Base-by-base conservation (phyloP, 2,797 vertebrate genomes). In the Eulemur albifrons region DNA sequence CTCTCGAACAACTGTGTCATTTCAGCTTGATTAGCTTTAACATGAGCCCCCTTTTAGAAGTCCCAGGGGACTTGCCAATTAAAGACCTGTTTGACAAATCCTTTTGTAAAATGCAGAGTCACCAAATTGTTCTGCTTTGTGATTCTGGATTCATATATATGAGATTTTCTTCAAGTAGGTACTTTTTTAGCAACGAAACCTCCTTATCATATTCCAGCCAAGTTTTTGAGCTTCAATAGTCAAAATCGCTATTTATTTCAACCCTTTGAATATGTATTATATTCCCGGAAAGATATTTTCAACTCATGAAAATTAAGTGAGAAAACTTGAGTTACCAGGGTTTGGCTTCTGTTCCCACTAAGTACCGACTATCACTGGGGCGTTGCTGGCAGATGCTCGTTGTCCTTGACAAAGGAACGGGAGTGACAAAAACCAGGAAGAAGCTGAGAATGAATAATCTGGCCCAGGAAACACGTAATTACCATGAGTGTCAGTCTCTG, bases 401-500 rank as follows among this genome's bases (percentile, higher is more conserved):
- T 97, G 97, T 97, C 98, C 96, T 97, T 96, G 97, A 94, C 93
- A 88, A 96, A 97, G 97, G 94, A 40, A 89, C 40, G 1, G 75
- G 88, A 95, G 91, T 70, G 95, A 96, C 92, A 75, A 97, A 95
- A 96, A 30, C 83, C 88, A 91, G 90, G 63, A 89, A 96, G 97
- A 96, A 43, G 48, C 67, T 0, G 21, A 43, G 67, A 93, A 84
- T 95, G 97, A 97, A 96, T 97, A 95, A 95, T 96, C 25, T 65
- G 93, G 97, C 94, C 61, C 27, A 89, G 98, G 76, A 98, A 97
- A 97, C 67, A 85, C 3, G 0, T 43, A 80, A 96, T 96, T 35
- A 25, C 40, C 59, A 3, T 6, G 94, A 85, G 96, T 97, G 92
- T 91, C 96, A 95, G 90, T 95, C 97, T 98, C 83, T 43, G 32